Conservation (phyloP, 2,113 vertebrate genomes). For the Prunella fulvescens region DNA sequence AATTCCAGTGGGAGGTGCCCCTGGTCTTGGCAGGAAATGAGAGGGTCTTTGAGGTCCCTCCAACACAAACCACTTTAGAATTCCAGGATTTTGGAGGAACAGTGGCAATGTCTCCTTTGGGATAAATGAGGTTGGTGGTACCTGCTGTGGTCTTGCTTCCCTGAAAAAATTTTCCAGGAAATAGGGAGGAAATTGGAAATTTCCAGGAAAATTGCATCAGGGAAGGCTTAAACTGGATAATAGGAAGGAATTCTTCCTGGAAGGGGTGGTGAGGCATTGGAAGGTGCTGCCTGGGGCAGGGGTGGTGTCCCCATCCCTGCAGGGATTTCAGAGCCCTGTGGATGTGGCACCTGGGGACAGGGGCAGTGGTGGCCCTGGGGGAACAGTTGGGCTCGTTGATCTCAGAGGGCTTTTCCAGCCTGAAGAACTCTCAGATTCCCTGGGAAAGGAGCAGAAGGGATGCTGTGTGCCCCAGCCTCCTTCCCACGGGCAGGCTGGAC, state of each 20-base stretch:
- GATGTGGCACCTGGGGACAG: neutral
- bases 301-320: neutral
- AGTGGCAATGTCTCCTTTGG: neutral
- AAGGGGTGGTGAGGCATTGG: neutral
- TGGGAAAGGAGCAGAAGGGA: neutral
- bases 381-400: neutral
- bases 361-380: neutral
- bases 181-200: neutral
- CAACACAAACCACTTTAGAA: neutral
- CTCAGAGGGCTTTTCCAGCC: neutral
- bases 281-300: neutral
- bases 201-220: neutral
- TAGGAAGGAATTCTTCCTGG: neutral
- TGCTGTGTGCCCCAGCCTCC: neutral
- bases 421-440: rapidly evolving
- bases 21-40: neutral
- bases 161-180: neutral
- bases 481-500: neutral
- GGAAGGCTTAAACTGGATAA: neutral
- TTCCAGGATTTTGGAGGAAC: neutral
- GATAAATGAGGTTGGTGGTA: neutral
- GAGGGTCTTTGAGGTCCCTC: neutral
- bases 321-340: neutral
- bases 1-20: neutral
- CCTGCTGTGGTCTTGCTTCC: neutral